Base-by-base conservation (phyloP, 2,888 invertebrate species). In the Agonopterix arenella region DNA sequence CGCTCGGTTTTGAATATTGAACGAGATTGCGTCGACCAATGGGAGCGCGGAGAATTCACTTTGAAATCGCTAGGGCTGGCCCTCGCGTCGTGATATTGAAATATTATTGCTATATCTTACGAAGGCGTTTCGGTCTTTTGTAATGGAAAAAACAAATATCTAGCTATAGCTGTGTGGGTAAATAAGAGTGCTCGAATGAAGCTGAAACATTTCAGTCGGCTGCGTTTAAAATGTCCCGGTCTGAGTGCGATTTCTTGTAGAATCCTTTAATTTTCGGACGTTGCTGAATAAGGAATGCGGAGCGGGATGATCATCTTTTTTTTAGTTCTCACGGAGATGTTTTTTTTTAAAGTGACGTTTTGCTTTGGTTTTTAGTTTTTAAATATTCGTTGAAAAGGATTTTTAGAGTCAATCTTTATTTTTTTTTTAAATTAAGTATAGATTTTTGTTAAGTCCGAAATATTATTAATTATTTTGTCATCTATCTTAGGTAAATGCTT, bases 171-270 rank as follows among this genome's bases (percentile, higher is more conserved):
- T 58, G 54, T 71, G 70, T 69, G 43, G 11, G 79, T 81, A 83
- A 80, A 83, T 80, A 80, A 81, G 82, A 76, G 80, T 70, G 72
- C 81, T 83, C 67, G 77, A 80, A 70, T 64, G 65, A 64, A 60
- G 63, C 64, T 71, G 74, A 76, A 78, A 83, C 82, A 83, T 85
- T 84, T 83, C 76, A 78, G 81, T 51, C 62, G 59, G 64, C 60
- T 59, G 64, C 63, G 69, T 69, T 65, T 68, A 70, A 61, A 28
- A 28, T 1, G 7, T 28, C 28, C 28, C 28, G 28, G 28, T 7
- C 68, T 82, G 83, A 88, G 88, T 88, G 88, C 85, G 76, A 84
- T 84, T 81, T 83, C 88, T 88, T 88, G 88, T 88, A 83, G 70
- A 62, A 69, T 72, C 69, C 76, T 78, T 76, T 77, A 76, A 79